Evolutionary conservation across 2,113 vertebrate genomes (phyloP).

Genomic region (Oncorhynchus gorbuscha): DNA sequence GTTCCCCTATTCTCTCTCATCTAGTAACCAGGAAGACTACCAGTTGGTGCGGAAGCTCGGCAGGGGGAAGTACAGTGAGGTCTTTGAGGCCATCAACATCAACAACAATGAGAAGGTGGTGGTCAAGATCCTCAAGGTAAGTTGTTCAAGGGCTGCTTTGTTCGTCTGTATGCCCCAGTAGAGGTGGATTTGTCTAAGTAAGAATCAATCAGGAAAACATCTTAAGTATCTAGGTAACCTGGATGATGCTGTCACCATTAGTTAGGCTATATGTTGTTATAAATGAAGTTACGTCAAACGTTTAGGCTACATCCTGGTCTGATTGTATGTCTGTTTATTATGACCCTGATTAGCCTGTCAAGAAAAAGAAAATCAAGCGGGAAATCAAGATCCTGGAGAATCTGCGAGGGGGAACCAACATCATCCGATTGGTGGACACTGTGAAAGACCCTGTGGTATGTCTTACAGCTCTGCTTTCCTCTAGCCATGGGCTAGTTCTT

Average conservation of each 20-base stretch:
- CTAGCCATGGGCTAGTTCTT: background rate
- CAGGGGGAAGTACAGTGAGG: slow-evolving; percentile 97
- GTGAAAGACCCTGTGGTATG: slow-evolving; percentile 91
- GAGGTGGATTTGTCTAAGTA: background rate
- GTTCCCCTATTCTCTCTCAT: background rate
- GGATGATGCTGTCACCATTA: background rate
- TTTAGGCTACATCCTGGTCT: background rate
- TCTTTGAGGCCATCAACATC: slow-evolving; percentile 99
- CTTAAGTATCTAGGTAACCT: background rate
- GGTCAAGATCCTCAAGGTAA: slow-evolving; percentile 98
- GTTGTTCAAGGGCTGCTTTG: slow-evolving; percentile 20
- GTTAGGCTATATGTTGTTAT: background rate
- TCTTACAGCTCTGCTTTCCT: background rate
- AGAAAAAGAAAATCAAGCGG: slow-evolving; percentile 95
- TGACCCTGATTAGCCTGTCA: slow-evolving; percentile 80
- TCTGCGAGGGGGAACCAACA: slow-evolving; percentile 88
- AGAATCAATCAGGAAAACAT: background rate
- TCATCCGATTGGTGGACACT: slow-evolving; percentile 89
- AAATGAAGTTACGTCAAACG: background rate
- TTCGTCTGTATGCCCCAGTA: background rate
- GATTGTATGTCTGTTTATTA: slow-evolving; percentile 15
- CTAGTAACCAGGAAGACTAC: slow-evolving; percentile 99
- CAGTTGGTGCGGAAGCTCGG: slow-evolving; percentile 97
- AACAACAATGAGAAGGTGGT: slow-evolving; percentile 98
- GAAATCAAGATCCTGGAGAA: slow-evolving; percentile 94